phyloP scores from a whole-genome alignment of 2,888 invertebrate genomes.

The Cecidostiba fungosa region DNA sequence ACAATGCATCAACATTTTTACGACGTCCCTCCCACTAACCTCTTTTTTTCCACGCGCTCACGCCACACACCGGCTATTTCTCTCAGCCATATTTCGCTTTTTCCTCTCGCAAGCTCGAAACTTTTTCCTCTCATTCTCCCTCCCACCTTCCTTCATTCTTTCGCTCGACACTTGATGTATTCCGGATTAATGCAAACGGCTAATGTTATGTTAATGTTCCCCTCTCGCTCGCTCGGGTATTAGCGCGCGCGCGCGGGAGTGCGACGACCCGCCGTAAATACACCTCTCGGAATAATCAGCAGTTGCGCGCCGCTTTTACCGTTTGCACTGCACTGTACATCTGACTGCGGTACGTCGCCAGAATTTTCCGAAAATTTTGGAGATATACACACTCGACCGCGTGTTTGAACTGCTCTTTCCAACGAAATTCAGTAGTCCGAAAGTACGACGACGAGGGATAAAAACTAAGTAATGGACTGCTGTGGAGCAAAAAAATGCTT shows the following conservation, averaged over 20 bases:
- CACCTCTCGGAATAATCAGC: slow-evolving; percentile 57
- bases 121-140: background rate
- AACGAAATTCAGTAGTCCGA: background rate
- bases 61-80: background rate
- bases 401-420: background rate
- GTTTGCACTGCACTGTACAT: background rate
- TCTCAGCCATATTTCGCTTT: slow-evolving; percentile 29
- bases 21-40: slow-evolving; percentile 17
- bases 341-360: background rate
- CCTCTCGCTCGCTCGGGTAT: slow-evolving; percentile 58
- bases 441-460: too few relatives aligned
- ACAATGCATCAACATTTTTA: slow-evolving; percentile 58
- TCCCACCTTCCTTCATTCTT: slow-evolving; percentile 35
- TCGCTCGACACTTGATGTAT: slow-evolving; percentile 68
- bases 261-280: slow-evolving; percentile 67
- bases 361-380: background rate
- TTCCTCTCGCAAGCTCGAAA: background rate
- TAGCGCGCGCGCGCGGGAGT: slow-evolving; percentile 59
- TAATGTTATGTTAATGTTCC: slow-evolving; percentile 73
- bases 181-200: slow-evolving; percentile 72
- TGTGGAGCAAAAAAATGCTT: background rate
- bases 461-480: background rate
- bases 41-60: background rate
- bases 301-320: slow-evolving; percentile 25
- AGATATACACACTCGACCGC: background rate